Evolutionary conservation across 2,113 vertebrate species (phyloP).

Genomic region (Phoenicopterus ruber): DNA sequence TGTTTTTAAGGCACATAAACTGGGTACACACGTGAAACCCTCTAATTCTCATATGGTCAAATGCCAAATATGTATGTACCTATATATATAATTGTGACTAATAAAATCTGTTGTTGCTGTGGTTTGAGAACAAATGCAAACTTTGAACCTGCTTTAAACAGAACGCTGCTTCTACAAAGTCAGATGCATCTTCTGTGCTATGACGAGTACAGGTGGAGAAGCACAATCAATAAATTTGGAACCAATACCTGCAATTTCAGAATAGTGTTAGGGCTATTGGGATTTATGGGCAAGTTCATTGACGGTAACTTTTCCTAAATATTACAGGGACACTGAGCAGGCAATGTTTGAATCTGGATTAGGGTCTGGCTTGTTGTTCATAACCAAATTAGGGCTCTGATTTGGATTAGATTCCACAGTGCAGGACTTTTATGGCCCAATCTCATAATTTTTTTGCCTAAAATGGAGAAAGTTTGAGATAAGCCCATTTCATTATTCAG

Average conservation of each 20-base stretch:
- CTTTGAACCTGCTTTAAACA: background rate
- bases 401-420: background rate
- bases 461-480: background rate
- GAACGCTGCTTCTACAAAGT: background rate
- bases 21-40: background rate
- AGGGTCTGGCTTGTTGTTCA: background rate
- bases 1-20: background rate
- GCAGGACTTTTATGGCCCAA: background rate
- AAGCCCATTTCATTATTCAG: background rate
- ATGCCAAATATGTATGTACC: background rate
- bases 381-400: background rate
- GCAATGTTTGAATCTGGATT: background rate
- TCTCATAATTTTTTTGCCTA: background rate
- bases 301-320: background rate
- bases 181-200: background rate
- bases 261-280: background rate
- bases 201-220: background rate
- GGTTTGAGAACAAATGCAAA: constrained; percentile 22
- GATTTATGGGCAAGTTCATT: background rate
- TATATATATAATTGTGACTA: background rate
- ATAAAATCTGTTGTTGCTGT: background rate
- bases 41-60: background rate
- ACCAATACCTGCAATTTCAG: background rate
- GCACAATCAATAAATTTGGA: background rate
- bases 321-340: background rate